Percentiles rank a stretch among this genome's conserved stretches.
phyloP scores from a whole-genome alignment of 2,888 invertebrate species.

The Chorisops tibialis region DNA sequence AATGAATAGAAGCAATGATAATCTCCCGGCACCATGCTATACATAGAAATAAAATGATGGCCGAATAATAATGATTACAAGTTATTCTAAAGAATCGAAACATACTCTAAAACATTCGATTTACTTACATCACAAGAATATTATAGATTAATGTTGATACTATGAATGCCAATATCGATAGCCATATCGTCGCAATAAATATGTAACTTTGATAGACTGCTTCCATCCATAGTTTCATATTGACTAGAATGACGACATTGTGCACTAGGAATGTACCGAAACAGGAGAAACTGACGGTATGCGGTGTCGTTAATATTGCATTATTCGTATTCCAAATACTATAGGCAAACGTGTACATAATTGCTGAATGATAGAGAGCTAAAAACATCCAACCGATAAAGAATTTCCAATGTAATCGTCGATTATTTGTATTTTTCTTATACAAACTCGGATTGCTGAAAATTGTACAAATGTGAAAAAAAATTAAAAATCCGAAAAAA shows the following conservation, averaged over 20 bases:
- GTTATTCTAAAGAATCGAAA: background rate
- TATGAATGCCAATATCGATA: constrained; percentile 59
- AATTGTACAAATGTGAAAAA: background rate
- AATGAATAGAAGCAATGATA: constrained; percentile 9
- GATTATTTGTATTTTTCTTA: constrained; percentile 61
- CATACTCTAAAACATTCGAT: background rate
- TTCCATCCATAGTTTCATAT: constrained; percentile 62
- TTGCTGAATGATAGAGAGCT: constrained; percentile 62
- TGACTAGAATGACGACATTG: constrained; percentile 57
- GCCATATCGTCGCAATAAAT: constrained; percentile 55
- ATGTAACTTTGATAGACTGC: constrained; percentile 59
- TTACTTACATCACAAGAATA: constrained; percentile 59
- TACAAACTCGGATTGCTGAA: constrained; percentile 68
- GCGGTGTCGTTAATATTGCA: constrained; percentile 55
- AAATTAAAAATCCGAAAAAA: too few species aligned
- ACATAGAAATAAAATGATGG: background rate
- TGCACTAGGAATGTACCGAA: constrained; percentile 63
- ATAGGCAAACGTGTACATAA: constrained; percentile 60
- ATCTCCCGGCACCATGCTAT: background rate
- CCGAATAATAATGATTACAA: too few species aligned
- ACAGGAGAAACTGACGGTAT: constrained; percentile 56
- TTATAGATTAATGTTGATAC: constrained; percentile 59
- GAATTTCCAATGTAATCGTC: constrained; percentile 59
- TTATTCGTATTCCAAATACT: constrained; percentile 52
- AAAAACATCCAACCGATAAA: constrained; percentile 62